Conservation (phyloP, 2,888 invertebrate species). For the Pycnomerus fuliginosus region DNA sequence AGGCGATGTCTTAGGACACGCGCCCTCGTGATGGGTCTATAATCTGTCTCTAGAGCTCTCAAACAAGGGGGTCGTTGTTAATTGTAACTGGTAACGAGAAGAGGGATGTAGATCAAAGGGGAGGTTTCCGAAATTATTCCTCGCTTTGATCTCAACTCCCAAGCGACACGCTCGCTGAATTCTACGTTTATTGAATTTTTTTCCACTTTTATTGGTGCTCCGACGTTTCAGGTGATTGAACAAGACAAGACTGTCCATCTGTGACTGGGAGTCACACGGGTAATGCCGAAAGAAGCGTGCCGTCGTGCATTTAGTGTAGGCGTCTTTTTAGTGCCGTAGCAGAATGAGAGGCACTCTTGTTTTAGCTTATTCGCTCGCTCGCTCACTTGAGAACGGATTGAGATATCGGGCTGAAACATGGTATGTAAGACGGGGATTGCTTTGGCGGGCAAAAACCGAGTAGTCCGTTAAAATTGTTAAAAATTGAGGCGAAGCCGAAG, state of each 20-base stretch:
- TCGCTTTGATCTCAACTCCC: constrained; percentile 9
- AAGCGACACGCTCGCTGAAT: constrained; percentile 7
- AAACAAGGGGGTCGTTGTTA: neutral
- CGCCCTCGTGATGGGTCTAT: constrained; percentile 11
- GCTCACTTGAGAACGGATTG: too few species aligned
- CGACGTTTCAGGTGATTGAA: constrained; percentile 13
- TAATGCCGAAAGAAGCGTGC: constrained; percentile 15
- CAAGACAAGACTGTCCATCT: constrained; percentile 8
- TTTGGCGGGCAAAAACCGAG: constrained; percentile 2
- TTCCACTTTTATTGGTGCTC: constrained; percentile 4
- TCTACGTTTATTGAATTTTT: neutral
- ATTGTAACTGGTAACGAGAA: constrained; percentile 1
- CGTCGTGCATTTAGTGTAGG: constrained; percentile 12
- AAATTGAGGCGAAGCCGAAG: too few species aligned
- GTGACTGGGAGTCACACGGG: constrained; percentile 19
- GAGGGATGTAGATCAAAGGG: neutral
- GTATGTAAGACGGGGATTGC: constrained; percentile 1
- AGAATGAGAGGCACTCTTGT: too few species aligned
- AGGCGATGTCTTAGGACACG: constrained; percentile 18
- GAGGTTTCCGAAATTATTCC: neutral
- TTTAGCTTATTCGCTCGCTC: too few species aligned
- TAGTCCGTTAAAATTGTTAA: too few species aligned
- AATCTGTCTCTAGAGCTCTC: constrained; percentile 10
- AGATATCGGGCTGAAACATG: too few species aligned
- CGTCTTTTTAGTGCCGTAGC: too few species aligned